Evolutionary conservation across 2,113 vertebrate species (phyloP).

Genomic region (Ictalurus punctatus): DNA sequence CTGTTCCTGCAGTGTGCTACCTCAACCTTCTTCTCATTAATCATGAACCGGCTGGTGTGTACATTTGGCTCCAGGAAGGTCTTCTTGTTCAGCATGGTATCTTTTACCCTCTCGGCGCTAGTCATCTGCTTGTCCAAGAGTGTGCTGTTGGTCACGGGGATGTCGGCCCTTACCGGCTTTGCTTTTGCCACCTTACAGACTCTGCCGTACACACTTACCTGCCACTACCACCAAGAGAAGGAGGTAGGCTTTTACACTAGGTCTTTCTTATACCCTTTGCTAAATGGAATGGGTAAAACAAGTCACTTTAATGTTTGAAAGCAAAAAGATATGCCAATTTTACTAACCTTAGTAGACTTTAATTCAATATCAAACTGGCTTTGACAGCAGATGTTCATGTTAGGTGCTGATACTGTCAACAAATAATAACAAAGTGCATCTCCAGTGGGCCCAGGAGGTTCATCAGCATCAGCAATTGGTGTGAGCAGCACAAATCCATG

Average conservation of each 20-base stretch:
- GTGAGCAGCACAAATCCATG: neutral
- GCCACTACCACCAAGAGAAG: slow-evolving; percentile 78
- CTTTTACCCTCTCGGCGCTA: slow-evolving; percentile 72
- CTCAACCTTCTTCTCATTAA: slow-evolving; percentile 77
- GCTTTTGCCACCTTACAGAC: slow-evolving; percentile 78
- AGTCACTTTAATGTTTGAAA: neutral
- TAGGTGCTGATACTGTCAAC: neutral
- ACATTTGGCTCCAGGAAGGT: slow-evolving; percentile 70
- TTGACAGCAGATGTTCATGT: neutral
- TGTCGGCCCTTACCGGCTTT: slow-evolving; percentile 77
- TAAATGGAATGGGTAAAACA: neutral
- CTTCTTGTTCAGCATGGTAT: slow-evolving; percentile 77
- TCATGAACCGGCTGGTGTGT: slow-evolving; percentile 73
- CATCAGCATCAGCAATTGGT: neutral
- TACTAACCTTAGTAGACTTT: neutral
- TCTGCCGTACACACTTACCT: slow-evolving; percentile 78
- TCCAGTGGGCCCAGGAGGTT: neutral
- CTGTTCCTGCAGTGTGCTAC: slow-evolving; percentile 79
- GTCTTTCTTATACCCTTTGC: neutral
- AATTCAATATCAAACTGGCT: neutral
- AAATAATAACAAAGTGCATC: neutral
- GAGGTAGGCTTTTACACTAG: slow-evolving; percentile 57
- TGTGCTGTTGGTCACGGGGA: slow-evolving; percentile 69
- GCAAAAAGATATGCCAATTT: neutral
- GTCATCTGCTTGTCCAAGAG: slow-evolving; percentile 75